A percentile compares a stretch with the other conserved stretches of the same genome.
Conservation (phyloP, 2,797 vertebrate species). For the Enteromius anoplus region DNA sequence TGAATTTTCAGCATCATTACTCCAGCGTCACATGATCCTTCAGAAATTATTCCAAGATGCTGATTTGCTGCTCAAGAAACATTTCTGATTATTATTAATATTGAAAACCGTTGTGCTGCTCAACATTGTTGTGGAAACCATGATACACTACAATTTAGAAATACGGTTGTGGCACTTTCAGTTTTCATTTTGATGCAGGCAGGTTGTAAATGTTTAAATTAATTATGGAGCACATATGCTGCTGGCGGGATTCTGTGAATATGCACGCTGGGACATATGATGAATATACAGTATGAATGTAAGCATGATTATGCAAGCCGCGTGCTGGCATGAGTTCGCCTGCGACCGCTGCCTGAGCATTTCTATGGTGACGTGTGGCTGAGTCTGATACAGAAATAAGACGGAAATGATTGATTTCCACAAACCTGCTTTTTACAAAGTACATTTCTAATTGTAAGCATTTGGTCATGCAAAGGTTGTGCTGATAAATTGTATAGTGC, state of each 20-base stretch:
- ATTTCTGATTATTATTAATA: not conserved
- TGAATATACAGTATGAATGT: conserved; percentile 31
- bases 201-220: no score
- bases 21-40: not conserved
- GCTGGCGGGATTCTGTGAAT: conserved; percentile 15
- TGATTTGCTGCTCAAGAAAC: not conserved
- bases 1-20: not conserved
- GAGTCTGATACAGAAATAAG: not conserved
- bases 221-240: not conserved
- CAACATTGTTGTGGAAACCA: no score
- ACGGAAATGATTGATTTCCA: not conserved
- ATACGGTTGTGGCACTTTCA: no score
- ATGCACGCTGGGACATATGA: not conserved
- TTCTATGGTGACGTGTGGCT: conserved; percentile 18
- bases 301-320: not conserved
- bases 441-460: not conserved
- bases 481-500: not conserved
- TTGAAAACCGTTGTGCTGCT: not conserved
- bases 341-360: not conserved
- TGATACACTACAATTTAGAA: no score
- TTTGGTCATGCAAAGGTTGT: not conserved
- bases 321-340: not conserved
- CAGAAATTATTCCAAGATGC: not conserved
- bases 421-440: no score
- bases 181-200: no score